These are phyloP conservation scores for Eurystomus gularis DNA, from an alignment of 2,113 vertebrate species.

Conservation along the genomic window DNA sequence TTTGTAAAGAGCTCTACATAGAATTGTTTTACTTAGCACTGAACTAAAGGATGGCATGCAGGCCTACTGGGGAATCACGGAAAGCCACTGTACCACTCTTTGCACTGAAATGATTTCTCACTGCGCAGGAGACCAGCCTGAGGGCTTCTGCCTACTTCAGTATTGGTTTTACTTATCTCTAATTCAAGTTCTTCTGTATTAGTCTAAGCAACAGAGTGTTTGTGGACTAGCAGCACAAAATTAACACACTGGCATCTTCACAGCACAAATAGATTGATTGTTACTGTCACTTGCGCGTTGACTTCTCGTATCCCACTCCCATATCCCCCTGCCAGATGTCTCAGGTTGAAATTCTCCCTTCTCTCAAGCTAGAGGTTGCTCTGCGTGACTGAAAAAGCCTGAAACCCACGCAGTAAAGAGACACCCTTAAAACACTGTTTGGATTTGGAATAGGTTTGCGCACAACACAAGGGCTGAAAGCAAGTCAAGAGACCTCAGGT, in stretches of 20 bases:
- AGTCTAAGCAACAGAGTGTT: neutral
- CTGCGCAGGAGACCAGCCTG: neutral
- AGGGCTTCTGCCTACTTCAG: neutral
- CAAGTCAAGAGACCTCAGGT: fast-evolving
- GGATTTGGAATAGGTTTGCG: neutral
- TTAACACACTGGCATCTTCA: neutral
- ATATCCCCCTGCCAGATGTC: neutral
- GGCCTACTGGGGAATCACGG: neutral
- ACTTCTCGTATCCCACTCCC: neutral
- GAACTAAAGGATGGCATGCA: neutral
- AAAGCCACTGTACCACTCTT: fast-evolving
- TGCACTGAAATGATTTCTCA: neutral
- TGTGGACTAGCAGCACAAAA: neutral
- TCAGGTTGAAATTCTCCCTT: neutral
- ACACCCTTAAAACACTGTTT: neutral
- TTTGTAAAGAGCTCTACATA: neutral
- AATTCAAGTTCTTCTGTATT: neutral
- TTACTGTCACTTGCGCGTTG: neutral
- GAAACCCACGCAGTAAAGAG: neutral
- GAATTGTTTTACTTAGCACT: fast-evolving
- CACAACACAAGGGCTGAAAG: neutral
- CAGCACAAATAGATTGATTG: neutral
- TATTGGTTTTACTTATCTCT: neutral
- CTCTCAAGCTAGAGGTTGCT: neutral
- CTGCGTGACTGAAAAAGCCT: neutral